Conservation (phyloP, 2,113 vertebrate species). For the Mormoops blainvillei region DNA sequence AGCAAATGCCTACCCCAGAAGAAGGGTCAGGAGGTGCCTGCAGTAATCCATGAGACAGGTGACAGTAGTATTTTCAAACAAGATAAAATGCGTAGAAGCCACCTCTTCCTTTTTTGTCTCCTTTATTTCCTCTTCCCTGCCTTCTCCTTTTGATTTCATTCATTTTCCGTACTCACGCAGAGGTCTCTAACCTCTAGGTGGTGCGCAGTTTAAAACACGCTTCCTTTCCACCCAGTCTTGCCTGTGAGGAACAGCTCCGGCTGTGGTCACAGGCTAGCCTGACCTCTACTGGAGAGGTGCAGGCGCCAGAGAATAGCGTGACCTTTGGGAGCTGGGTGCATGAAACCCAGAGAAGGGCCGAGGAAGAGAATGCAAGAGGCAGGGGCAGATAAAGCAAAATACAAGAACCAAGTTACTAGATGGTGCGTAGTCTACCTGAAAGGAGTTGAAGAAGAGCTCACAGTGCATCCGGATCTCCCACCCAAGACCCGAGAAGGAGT, state of each 20-base stretch:
- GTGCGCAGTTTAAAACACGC: background rate
- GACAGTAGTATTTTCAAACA: background rate
- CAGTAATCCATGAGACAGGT: background rate
- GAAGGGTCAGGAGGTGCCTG: rapidly evolving
- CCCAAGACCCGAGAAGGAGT: constrained; percentile 83
- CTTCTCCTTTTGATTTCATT: background rate
- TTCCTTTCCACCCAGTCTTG: background rate
- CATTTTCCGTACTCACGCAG: background rate
- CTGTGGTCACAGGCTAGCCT: background rate
- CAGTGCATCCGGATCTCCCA: constrained; percentile 94
- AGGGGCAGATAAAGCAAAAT: too few species aligned
- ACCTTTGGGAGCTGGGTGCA: rapidly evolving
- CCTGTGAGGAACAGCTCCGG: background rate
- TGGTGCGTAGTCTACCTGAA: constrained; percentile 84
- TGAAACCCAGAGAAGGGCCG: background rate
- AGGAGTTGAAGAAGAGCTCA: constrained; percentile 94
- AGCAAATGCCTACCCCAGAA: background rate
- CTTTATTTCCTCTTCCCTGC: background rate
- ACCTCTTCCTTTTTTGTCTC: background rate
- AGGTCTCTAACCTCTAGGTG: background rate
- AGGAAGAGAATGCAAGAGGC: background rate
- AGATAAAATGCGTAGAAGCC: background rate
- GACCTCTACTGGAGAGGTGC: background rate
- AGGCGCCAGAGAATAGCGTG: background rate
- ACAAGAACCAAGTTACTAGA: background rate